phyloP scores from a whole-genome alignment of 2,888 invertebrate genomes.

The Lucinisca nassula region DNA sequence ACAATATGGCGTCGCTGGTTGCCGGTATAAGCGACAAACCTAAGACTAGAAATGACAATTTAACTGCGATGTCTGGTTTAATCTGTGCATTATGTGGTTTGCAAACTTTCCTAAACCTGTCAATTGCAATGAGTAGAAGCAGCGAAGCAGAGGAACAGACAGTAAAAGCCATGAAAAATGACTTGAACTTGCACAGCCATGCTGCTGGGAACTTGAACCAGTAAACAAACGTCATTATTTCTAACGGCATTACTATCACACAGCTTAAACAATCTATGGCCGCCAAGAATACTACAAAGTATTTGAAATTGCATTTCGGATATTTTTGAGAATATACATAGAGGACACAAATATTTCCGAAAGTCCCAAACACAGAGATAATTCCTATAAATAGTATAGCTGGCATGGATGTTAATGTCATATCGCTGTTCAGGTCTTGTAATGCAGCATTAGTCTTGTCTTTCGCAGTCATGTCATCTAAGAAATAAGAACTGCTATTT shows the following conservation, averaged over 20 bases:
- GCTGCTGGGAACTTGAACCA: slow-evolving; percentile 59
- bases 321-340: slow-evolving; percentile 60
- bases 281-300: slow-evolving; percentile 63
- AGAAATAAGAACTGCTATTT: background rate
- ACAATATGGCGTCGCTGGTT: slow-evolving; percentile 62
- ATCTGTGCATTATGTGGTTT: slow-evolving; percentile 59
- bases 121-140: slow-evolving; percentile 58
- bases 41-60: slow-evolving; percentile 49
- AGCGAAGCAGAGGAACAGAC: slow-evolving; percentile 51
- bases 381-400: slow-evolving; percentile 45
- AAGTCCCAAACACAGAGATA: slow-evolving; percentile 45
- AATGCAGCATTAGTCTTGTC: background rate
- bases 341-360: slow-evolving; percentile 58
- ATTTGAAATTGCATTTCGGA: slow-evolving; percentile 66
- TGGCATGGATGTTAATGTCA: slow-evolving; percentile 20
- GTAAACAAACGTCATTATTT: slow-evolving; percentile 55
- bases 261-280: slow-evolving; percentile 59
- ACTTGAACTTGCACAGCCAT: slow-evolving; percentile 61
- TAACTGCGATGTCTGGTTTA: slow-evolving; percentile 45
- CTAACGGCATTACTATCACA: slow-evolving; percentile 59
- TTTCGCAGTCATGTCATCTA: background rate
- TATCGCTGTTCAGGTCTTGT: slow-evolving; percentile 10
- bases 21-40: slow-evolving; percentile 51
- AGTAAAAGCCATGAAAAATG: slow-evolving; percentile 58
- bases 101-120: slow-evolving; percentile 65